Conservation (phyloP, 2,888 invertebrate species). For the Cephus sareptanus region DNA sequence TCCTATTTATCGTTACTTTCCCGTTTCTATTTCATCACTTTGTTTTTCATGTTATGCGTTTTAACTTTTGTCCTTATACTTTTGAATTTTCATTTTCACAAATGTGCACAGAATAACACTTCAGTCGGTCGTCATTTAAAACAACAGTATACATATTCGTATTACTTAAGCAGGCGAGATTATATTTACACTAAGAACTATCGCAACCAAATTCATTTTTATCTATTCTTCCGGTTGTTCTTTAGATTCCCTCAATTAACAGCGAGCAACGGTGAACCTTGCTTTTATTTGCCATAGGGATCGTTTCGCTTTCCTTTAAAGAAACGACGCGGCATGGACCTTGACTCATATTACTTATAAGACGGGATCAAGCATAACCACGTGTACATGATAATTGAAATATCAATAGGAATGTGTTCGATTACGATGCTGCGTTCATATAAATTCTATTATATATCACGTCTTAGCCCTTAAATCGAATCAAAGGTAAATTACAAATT, state of each 20-base stretch:
- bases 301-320: neutral
- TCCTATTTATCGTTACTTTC: constrained; percentile 11
- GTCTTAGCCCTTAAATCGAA: neutral
- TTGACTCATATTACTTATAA: neutral
- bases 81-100: neutral
- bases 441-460: neutral
- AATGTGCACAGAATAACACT: neutral
- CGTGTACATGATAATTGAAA: neutral
- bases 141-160: neutral
- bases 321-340: neutral
- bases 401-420: neutral
- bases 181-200: neutral
- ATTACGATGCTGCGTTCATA: neutral
- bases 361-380: neutral
- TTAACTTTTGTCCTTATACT: neutral
- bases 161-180: neutral
- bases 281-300: neutral
- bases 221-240: neutral
- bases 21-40: neutral
- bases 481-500: neutral
- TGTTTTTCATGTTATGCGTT: neutral
- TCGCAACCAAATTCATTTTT: neutral
- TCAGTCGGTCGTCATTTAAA: neutral
- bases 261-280: neutral
- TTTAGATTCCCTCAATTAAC: neutral